Evolutionary conservation across 2,113 vertebrate genomes (phyloP).

Genomic region (Amblyopsis rosae): DNA sequence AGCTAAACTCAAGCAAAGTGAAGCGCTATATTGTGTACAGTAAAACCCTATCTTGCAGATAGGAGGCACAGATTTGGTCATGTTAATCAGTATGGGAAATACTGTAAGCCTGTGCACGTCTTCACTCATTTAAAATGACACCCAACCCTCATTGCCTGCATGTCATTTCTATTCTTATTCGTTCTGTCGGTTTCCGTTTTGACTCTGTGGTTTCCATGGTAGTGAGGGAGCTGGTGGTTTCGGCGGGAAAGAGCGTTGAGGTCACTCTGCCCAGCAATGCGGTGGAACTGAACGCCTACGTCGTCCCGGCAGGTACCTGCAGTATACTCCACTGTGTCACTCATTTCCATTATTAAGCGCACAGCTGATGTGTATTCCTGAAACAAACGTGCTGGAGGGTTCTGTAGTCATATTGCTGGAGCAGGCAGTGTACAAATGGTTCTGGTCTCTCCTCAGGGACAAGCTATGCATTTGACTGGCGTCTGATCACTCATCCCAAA

Average conservation of each 20-base stretch:
- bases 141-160: background rate
- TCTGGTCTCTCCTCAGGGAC: conserved; percentile 75
- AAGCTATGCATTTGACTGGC: conserved; percentile 89
- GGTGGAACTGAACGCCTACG: conserved; percentile 91
- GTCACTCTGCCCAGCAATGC: conserved; percentile 89
- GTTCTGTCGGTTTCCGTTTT: background rate
- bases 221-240: conserved; percentile 90
- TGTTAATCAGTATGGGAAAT: too few species aligned
- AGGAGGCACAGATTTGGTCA: too few species aligned
- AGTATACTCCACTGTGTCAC: background rate
- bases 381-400: too few species aligned
- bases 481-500: conserved; percentile 89
- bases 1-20: too few species aligned
- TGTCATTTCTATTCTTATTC: background rate
- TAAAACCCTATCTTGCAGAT: too few species aligned
- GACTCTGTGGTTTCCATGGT: conserved; percentile 2
- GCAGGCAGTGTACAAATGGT: too few species aligned
- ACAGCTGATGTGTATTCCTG: background rate
- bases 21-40: too few species aligned
- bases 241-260: conserved; percentile 89
- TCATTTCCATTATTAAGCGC: background rate
- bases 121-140: too few species aligned
- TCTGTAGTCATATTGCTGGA: too few species aligned
- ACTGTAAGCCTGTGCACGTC: too few species aligned
- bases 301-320: conserved; percentile 74